Evolutionary conservation across 2,888 invertebrate species (phyloP), one percentile per base, ranked within the genome.

Genomic region (Hypena proboscidalis): DNA sequence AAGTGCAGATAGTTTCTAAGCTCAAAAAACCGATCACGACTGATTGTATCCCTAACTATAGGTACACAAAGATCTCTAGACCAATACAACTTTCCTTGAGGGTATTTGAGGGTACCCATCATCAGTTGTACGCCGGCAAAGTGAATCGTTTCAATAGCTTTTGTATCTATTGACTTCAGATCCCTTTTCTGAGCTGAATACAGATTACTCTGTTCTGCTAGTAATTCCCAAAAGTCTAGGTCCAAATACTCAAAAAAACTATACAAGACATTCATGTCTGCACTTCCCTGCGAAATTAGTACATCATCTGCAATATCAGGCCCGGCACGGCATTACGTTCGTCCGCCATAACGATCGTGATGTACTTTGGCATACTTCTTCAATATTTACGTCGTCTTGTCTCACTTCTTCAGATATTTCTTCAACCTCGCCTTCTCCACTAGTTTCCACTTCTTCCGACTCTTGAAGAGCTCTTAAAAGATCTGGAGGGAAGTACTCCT

Each of bases 201-300:
- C 37, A 48, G 29, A 23, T 52, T 56, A 6, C 31, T 52, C 43
- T 56, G 56, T 15, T 52, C 49, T 23, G 52, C 43, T 32, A 39
- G 19, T 30, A 45, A 29, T 39, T 51, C 27, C 48, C 55, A 50
- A 42, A 56, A 56, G 22, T 51, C 48, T 32, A 42, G 29, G 10
- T 22, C 45, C 27, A 56, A 35, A 45, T 48, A 51, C 25, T 51
- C 39, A 37, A 45, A 51, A 48, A 51, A 51, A 15, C 23, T 38
- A 21, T 23, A 45, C 33, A 55, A 36, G 13, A 20, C 8, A 48
- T 44, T 55, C 5, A 25, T 41, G 6, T 34, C 30, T 13, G 54
- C 42, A 34, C 30, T 48, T 6, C 50, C 54, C 25, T 47, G 50
- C 11, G 44, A 23, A 20, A 37, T 10, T 14, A 52, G 40, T 32